phyloP scores from a whole-genome alignment of 2,797 vertebrate genomes.

The Anisognathus igniventris region DNA sequence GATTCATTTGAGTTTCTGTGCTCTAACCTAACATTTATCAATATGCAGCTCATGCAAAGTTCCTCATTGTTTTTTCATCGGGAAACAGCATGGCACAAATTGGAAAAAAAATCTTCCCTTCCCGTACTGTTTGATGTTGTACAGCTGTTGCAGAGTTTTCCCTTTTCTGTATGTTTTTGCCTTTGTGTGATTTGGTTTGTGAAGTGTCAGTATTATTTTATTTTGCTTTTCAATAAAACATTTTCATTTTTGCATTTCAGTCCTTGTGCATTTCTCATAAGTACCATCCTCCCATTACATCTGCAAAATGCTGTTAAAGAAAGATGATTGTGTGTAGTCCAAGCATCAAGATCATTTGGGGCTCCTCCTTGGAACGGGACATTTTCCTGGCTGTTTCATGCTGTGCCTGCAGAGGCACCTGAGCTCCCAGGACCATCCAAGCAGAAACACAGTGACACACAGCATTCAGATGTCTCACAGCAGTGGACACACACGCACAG shows the following conservation, averaged over 20 bases:
- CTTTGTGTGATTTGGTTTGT: slow-evolving; percentile 68
- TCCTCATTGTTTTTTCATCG: slow-evolving; percentile 15
- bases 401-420: background rate
- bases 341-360: background rate
- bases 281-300: background rate
- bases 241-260: slow-evolving; percentile 75
- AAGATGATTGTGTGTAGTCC: background rate
- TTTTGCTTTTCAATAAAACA: slow-evolving; percentile 75
- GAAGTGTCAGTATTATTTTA: slow-evolving; percentile 47
- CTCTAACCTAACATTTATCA: slow-evolving; percentile 21
- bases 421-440: background rate
- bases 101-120: background rate
- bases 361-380: background rate
- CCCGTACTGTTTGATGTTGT: background rate
- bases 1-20: background rate
- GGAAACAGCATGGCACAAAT: background rate
- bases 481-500: rapidly evolving
- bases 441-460: background rate
- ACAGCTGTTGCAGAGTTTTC: background rate
- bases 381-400: background rate
- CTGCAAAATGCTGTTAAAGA: background rate
- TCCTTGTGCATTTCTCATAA: slow-evolving; percentile 68
- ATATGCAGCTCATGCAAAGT: background rate
- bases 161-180: slow-evolving; percentile 59
- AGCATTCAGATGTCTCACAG: background rate